phyloP scores from a whole-genome alignment of 1,140 invertebrate species.

The Sinonovacula constricta region DNA sequence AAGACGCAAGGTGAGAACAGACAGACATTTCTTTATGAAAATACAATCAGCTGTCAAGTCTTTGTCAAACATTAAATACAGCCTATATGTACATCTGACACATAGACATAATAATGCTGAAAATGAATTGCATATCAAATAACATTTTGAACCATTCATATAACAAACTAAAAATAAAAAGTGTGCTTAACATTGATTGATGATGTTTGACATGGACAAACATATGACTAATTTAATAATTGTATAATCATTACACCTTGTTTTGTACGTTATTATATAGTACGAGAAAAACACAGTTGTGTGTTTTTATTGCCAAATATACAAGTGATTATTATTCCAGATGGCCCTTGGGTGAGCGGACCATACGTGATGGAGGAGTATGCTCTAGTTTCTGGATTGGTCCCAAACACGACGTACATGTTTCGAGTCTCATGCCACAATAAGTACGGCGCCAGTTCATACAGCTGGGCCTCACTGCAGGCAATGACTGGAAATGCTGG shows the following conservation, averaged over 20 bases:
- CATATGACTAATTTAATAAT: too few relatives aligned
- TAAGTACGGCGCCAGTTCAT: constrained; percentile 86
- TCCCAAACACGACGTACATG: constrained; percentile 89
- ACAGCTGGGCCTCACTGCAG: constrained; percentile 78
- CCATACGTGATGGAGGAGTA: constrained; percentile 96
- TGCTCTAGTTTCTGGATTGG: constrained; percentile 88
- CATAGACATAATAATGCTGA: too few relatives aligned
- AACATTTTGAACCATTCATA: too few relatives aligned
- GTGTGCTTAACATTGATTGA: too few relatives aligned
- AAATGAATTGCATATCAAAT: too few relatives aligned
- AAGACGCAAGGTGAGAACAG: constrained; percentile 78
- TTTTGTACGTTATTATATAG: too few relatives aligned
- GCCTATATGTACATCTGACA: background rate
- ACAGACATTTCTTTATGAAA: background rate
- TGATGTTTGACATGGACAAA: too few relatives aligned
- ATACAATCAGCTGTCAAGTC: background rate
- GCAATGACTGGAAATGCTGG: constrained; percentile 69
- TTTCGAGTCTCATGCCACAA: constrained; percentile 94
- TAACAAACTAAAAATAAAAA: too few relatives aligned
- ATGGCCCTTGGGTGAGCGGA: constrained; percentile 91
- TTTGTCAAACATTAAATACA: background rate
- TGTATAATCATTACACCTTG: too few relatives aligned
- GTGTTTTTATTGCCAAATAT: too few relatives aligned
- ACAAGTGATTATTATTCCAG: too few relatives aligned
- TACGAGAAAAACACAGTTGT: too few relatives aligned